Conservation (phyloP, 2,797 vertebrate genomes). For the Siniperca obscura region DNA sequence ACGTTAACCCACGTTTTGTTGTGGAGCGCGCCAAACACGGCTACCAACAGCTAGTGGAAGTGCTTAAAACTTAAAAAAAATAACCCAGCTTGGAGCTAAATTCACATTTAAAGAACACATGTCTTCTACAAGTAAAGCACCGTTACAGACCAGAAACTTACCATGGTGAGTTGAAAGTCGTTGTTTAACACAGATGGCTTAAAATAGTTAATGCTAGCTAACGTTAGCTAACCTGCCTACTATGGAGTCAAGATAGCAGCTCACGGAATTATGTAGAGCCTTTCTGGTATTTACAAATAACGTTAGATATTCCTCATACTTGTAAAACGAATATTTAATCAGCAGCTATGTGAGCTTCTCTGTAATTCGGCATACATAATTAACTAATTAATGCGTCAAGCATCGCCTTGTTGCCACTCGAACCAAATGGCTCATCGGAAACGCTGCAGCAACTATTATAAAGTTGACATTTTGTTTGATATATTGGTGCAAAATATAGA, state of each 20-base stretch:
- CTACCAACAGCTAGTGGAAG: neutral
- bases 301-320: accelerated
- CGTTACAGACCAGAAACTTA: conserved; percentile 83
- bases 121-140: conserved; percentile 77
- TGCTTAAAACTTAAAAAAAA: neutral
- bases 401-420: neutral
- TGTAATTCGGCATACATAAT: neutral
- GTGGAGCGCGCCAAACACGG: conserved; percentile 80
- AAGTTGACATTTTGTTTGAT: neutral
- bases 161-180: conserved; percentile 88
- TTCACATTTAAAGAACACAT: conserved; percentile 61
- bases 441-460: neutral
- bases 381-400: too few species aligned
- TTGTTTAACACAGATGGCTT: neutral
- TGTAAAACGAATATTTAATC: neutral
- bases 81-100: accelerated
- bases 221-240: neutral
- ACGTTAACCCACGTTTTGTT: conserved; percentile 54
- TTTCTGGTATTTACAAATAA: too few species aligned
- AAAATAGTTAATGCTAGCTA: neutral
- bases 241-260: conserved; percentile 25
- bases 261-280: neutral
- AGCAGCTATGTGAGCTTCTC: accelerated
- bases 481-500: neutral
- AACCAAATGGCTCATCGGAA: neutral